A percentile compares a stretch with the other conserved stretches of the same genome.
phyloP scores from a whole-genome alignment of 2,888 invertebrate species.

The Anaspis maculata region DNA sequence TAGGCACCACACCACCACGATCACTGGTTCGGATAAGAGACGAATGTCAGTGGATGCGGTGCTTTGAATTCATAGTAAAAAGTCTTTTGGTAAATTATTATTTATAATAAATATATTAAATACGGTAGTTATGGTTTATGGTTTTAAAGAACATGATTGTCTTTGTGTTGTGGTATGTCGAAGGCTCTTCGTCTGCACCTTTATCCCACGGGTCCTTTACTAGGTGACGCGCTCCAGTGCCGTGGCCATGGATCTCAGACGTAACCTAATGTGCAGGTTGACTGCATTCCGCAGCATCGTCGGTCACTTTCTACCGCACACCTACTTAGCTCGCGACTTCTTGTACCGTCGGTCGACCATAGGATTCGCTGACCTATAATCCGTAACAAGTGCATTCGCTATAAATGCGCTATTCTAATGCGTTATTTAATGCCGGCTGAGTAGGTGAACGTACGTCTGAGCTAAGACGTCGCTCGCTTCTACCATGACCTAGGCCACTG shows the following conservation, averaged over 20 bases:
- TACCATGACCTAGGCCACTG: constrained; percentile 34
- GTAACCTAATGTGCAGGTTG: constrained; percentile 18
- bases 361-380: constrained; percentile 18
- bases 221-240: no score
- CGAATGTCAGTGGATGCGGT: no score
- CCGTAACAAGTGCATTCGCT: constrained; percentile 14
- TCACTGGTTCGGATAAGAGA: no score
- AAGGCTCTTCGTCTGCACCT: no score
- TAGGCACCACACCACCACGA: no score
- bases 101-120: no score
- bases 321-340: constrained; percentile 11
- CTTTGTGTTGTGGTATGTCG: no score
- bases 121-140: no score
- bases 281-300: constrained; percentile 20
- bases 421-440: constrained; percentile 5
- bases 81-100: no score
- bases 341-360: constrained; percentile 12
- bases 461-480: constrained; percentile 17
- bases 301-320: constrained; percentile 9
- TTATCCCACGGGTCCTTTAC: no score
- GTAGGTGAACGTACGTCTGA: constrained; percentile 12
- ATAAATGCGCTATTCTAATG: constrained; percentile 12
- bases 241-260: constrained; percentile 3
- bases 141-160: no score
- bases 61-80: no score